Conservation (phyloP, 2,797 vertebrate genomes). For the Danio aesculapii region DNA sequence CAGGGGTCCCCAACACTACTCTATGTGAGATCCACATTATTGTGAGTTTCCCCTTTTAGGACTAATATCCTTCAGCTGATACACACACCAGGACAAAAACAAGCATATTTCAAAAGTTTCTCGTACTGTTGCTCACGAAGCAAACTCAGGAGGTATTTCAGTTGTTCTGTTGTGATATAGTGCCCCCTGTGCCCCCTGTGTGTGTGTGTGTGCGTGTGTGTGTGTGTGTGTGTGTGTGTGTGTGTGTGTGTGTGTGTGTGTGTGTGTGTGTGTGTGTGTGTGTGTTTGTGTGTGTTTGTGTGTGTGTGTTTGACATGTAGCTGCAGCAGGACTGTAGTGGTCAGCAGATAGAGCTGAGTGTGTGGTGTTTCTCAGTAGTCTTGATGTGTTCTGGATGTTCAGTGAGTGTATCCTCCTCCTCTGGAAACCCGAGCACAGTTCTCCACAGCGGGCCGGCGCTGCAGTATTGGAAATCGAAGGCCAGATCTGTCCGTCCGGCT, state of each 20-base stretch:
- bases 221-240: background rate
- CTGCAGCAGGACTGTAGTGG: too few species aligned
- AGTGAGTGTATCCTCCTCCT: background rate
- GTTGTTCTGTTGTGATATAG: too few species aligned
- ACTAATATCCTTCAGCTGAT: too few species aligned
- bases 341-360: background rate
- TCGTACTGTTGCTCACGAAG: too few species aligned
- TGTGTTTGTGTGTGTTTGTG: background rate
- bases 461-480: constrained; percentile 58
- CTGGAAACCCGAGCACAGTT: constrained; percentile 42
- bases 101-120: too few species aligned
- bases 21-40: too few species aligned
- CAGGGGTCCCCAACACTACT: too few species aligned
- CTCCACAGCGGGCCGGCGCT: background rate
- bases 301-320: too few species aligned
- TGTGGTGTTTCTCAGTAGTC: background rate
- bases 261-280: background rate
- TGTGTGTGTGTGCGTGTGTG: background rate
- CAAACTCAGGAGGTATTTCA: too few species aligned
- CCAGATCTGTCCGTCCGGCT: constrained; percentile 45
- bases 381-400: background rate
- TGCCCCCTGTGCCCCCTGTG: too few species aligned
- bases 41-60: too few species aligned
- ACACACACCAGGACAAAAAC: too few species aligned
- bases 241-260: background rate